Conservation (phyloP, 2,888 invertebrate genomes). For the Pheosia gnoma region DNA sequence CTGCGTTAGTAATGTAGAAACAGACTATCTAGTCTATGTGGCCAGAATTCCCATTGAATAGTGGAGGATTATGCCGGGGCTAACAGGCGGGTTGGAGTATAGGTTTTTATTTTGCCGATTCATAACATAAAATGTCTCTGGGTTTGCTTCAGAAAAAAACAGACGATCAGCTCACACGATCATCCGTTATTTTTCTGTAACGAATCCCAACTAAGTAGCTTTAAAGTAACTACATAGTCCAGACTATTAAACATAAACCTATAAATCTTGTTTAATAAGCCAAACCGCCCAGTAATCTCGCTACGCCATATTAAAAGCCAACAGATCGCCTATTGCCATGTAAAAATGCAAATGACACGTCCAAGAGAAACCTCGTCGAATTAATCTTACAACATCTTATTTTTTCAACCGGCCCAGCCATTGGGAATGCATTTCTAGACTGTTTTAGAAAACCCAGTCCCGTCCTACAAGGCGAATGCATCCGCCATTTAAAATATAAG, state of each 20-base stretch:
- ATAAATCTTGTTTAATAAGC: neutral
- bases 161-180: too few relatives aligned
- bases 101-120: too few relatives aligned
- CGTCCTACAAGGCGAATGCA: constrained; percentile 67
- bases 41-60: too few relatives aligned
- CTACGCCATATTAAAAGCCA: constrained; percentile 29
- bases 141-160: too few relatives aligned
- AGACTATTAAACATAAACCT: neutral
- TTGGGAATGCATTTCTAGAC: constrained; percentile 60
- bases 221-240: neutral
- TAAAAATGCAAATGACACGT: constrained; percentile 33
- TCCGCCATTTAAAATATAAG: constrained; percentile 72
- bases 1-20: too few relatives aligned
- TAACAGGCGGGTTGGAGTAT: too few relatives aligned
- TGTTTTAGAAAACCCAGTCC: constrained; percentile 65
- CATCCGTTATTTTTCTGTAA: too few relatives aligned
- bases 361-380: constrained; percentile 32
- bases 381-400: constrained; percentile 33
- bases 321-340: constrained; percentile 36
- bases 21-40: too few relatives aligned
- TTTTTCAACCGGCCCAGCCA: constrained; percentile 37
- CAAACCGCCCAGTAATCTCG: constrained; percentile 31
- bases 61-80: too few relatives aligned
- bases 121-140: too few relatives aligned
- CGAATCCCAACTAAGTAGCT: too few relatives aligned